These are phyloP conservation scores for Acropora tenuis DNA, from an alignment of 64 coral and sea anemone species.

Conservation along the genomic window DNA sequence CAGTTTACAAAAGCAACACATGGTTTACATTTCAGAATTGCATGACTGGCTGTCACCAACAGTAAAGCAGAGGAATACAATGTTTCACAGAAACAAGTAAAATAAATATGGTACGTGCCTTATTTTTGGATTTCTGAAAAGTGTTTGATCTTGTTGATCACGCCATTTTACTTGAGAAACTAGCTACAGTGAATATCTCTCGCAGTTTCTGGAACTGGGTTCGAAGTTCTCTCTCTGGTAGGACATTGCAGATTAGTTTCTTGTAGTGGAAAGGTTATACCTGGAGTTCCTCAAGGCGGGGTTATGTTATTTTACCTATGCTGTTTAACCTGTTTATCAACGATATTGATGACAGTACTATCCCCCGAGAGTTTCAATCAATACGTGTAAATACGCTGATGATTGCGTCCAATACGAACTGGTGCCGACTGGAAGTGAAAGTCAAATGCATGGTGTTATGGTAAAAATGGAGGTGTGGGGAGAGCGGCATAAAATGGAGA, in stretches of 20 bases:
- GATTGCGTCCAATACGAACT: slow-evolving; percentile 46
- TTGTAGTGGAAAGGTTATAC: not conserved
- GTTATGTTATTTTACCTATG: slow-evolving; percentile 33
- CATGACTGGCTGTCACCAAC: too few species aligned
- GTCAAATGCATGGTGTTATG: slow-evolving; percentile 26
- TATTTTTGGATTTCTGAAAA: not conserved
- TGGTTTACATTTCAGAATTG: too few species aligned
- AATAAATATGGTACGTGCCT: too few species aligned
- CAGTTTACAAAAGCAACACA: too few species aligned
- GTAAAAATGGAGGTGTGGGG: not conserved
- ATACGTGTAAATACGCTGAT: slow-evolving; percentile 51
- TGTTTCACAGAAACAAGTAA: too few species aligned
- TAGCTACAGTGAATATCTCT: slow-evolving; percentile 1
- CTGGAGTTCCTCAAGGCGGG: slow-evolving; percentile 26
- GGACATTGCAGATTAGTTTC: slow-evolving; percentile 6
- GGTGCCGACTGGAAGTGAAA: not conserved
- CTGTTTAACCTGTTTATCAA: slow-evolving; percentile 48
- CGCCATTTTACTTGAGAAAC: slow-evolving; percentile 1
- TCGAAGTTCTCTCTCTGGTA: slow-evolving; percentile 19
- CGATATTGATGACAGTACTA: slow-evolving; percentile 35
- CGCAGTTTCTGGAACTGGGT: slow-evolving; percentile 44
- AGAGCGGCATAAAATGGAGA: not conserved
- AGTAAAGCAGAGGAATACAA: too few species aligned
- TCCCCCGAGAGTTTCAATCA: not conserved
- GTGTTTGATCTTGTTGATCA: slow-evolving; percentile 16